Evolutionary conservation across 2,113 vertebrate genomes (phyloP), one percentile per base, ranked within the genome.

Genomic region (Craseonycteris thonglongyai): DNA sequence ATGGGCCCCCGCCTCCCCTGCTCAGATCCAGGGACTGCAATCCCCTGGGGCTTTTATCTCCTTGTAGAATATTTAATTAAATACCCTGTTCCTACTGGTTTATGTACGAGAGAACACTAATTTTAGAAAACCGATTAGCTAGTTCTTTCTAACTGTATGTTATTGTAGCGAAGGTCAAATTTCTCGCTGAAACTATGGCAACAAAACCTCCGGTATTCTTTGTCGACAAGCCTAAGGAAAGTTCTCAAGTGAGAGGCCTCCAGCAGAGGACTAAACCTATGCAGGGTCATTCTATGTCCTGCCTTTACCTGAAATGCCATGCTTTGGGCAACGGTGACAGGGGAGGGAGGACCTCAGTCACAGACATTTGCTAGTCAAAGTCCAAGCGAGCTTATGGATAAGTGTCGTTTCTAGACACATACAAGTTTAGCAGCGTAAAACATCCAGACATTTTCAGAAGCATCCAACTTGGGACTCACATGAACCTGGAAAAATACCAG

Each of bases 91-190:
- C 98, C 93, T 98, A 94, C 98, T 96, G 97, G 98, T 96, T 98
- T 97, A 98, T 97, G 98, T 97, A 98, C 97, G 87, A 96, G 97
- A 95, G 98, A 97, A 97, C 96, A 97, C 98, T 98, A 98, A 98
- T 98, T 98, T 98, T 98, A 98, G 98, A 98, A 98, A 98, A 97
- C 97, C 97, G 98, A 98, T 98, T 98, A 98, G 98, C 98, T 98
- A 91, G 97, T 98, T 98, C 97, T 98, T 98, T 98, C 95, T 98
- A 98, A 98, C 98, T 6, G 93, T 98, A 95, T 97, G 97, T 98
- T 98, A 98, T 98, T 98, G 97, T 97, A 98, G 96, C 97, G 97
- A 98, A 98, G 98, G 98, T 98, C 98, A 98, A 97, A 98, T 98
- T 98, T 98, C 98, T 98, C 95, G 96, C 97, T 91, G 98, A 98